phyloP scores from a whole-genome alignment of 2,888 invertebrate species.

The Drosophila tanythrix region DNA sequence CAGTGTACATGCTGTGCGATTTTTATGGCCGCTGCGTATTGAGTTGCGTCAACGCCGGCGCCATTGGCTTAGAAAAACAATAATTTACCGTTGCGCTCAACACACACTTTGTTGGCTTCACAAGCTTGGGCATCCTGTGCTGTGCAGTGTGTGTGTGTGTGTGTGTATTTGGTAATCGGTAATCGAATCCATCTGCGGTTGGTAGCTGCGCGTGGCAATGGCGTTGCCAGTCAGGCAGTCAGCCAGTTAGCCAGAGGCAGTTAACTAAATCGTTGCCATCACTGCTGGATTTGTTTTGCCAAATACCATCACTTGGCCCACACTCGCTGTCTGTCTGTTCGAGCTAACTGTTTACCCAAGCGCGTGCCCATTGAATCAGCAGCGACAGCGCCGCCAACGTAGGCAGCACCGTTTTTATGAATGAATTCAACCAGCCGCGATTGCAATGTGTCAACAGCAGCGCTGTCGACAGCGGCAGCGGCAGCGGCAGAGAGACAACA shows the following conservation, averaged over 20 bases:
- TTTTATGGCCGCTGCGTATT: slow-evolving; percentile 30
- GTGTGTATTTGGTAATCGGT: slow-evolving; percentile 23
- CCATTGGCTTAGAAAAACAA: slow-evolving; percentile 27
- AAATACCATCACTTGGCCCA: background rate
- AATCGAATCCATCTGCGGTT: slow-evolving; percentile 52
- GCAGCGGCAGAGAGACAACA: slow-evolving; percentile 16
- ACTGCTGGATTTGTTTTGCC: background rate
- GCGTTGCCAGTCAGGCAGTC: background rate
- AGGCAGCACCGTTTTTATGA: slow-evolving; percentile 36
- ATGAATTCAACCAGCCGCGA: slow-evolving; percentile 30
- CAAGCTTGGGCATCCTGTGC: slow-evolving; percentile 21
- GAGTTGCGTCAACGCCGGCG: slow-evolving; percentile 43
- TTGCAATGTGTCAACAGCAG: slow-evolving; percentile 6
- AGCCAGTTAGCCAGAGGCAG: background rate
- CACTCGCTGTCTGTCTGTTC: slow-evolving; percentile 18
- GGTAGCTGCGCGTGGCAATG: slow-evolving; percentile 46
- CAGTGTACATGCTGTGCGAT: background rate
- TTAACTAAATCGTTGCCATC: background rate
- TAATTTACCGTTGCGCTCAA: slow-evolving; percentile 43
- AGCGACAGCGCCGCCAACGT: slow-evolving; percentile 14
- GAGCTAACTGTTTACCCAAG: slow-evolving; percentile 39
- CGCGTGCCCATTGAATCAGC: slow-evolving; percentile 55
- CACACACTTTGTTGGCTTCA: slow-evolving; percentile 44
- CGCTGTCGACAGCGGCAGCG: slow-evolving; percentile 1
- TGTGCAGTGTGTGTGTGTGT: background rate